phyloP scores from a whole-genome alignment of 2,113 vertebrate genomes.

The Calypte anna region DNA sequence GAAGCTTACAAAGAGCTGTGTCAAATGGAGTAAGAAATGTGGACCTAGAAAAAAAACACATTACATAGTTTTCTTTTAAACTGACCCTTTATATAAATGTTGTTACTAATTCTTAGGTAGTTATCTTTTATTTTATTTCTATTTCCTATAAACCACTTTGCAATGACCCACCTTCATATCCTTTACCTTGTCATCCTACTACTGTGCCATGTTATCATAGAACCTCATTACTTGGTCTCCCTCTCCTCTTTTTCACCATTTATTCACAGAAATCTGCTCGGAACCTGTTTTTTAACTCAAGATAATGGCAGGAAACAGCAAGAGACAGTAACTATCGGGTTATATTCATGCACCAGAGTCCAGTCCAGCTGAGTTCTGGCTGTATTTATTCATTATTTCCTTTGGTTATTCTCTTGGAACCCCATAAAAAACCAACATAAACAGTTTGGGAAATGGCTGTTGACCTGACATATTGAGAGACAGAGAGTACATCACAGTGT shows the following conservation, averaged over 20 bases:
- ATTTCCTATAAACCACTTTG: background rate
- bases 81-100: background rate
- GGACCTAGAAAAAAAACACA: background rate
- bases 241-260: background rate
- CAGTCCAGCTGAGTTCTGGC: background rate
- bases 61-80: background rate
- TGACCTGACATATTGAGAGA: background rate
- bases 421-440: background rate
- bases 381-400: background rate
- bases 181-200: background rate
- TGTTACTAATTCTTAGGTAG: background rate
- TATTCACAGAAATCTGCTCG: background rate
- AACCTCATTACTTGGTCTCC: background rate
- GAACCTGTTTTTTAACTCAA: background rate
- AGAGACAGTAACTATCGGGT: background rate
- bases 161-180: background rate
- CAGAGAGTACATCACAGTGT: background rate
- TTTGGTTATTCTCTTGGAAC: background rate
- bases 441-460: background rate
- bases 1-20: background rate
- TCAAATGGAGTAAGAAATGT: background rate
- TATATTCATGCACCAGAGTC: background rate
- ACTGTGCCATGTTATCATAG: background rate
- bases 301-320: background rate
- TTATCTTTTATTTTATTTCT: background rate